These are phyloP conservation scores for Heliconius congener DNA, from an alignment of 1,140 invertebrate genomes.

Conservation along the genomic window DNA sequence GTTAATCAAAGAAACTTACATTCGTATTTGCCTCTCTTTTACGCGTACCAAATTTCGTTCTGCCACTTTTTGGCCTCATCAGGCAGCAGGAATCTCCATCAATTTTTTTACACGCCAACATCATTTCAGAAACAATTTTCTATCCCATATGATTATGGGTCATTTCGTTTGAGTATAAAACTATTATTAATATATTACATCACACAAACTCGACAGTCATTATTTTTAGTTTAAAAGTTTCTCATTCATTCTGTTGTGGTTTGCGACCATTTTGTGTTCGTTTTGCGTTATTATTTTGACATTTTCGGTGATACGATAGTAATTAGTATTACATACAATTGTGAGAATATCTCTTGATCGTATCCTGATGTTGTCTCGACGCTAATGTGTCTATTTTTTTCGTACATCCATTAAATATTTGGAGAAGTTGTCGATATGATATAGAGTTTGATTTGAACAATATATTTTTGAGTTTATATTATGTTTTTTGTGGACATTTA, in stretches of 20 bases:
- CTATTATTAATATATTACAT: conserved; percentile 77
- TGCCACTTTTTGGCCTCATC: conserved; percentile 67
- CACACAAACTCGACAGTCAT: conserved; percentile 50
- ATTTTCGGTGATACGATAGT: conserved; percentile 44
- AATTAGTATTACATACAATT: conserved; percentile 42
- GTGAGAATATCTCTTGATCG: conserved; percentile 17
- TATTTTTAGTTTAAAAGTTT: conserved; percentile 8
- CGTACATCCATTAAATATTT: background rate
- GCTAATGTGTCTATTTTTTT: background rate
- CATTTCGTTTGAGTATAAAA: conserved; percentile 68
- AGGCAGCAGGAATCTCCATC: conserved; percentile 52
- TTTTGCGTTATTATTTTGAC: conserved; percentile 55
- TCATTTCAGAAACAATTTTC: conserved; percentile 77
- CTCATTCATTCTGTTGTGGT: conserved; percentile 27
- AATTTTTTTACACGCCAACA: conserved; percentile 59
- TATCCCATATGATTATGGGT: conserved; percentile 77
- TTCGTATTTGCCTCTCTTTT: conserved; percentile 43
- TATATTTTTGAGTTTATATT: background rate
- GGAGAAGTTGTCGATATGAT: conserved; percentile 2
- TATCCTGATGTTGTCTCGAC: background rate
- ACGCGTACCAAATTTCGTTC: conserved; percentile 52
- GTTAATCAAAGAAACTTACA: conserved; percentile 63
- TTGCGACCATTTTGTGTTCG: conserved; percentile 45
- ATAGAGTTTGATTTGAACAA: background rate
- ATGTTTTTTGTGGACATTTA: conserved; percentile 1